Base-by-base conservation (phyloP, 1,140 invertebrate genomes). In the Colletes gigas region DNA sequence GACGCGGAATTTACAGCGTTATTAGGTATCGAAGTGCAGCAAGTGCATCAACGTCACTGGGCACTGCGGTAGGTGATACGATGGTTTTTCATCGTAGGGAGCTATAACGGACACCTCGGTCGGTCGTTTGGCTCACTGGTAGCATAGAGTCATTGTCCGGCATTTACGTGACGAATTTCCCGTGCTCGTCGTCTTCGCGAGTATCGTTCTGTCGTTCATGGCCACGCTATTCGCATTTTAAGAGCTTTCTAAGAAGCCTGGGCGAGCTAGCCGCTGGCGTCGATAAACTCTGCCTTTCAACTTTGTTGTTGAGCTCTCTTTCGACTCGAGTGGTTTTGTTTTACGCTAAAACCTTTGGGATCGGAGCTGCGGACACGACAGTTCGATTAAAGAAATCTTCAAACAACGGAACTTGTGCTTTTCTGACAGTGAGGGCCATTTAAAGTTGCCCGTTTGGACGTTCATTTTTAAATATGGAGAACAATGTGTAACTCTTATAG, bases 221-320 rank as follows among this genome's bases (percentile, higher is more conserved):
- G 74, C 85, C 83, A 90, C 90, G 88, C 86, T 81, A 90, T 90
- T 90, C 88, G 91, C 90, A 91, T 92, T 89, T 89, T 87, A 92
- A 92, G 88, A 88, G 85, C 79, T 88, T 91, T 89, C 88, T 88
- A 83, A 67, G 82, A 83, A 83, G 57, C 72, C n/a, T 21, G 30
- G 47, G 10, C 54, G n/a, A 55, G 50, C 70, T 50, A 52, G 50
- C 71, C 50, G 52, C 39, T 12, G 12, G 10, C 19, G 9, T 10
- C 41, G 75, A 52, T 60, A 41, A 8, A 9, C 7, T 39, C 30
- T 47, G 41, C 6, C 6, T 66, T 59, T 41, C 4, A 50, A 52
- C 41, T 19, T 69, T 17, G 55, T 41, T 19, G 17, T 15, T n/a
- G 14, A 8, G 12, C 44, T 17, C 17, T 47, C 15, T 14, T 55